These are phyloP conservation scores for Oreochromis niloticus DNA, from an alignment of 2,113 vertebrate genomes.

Conservation along the genomic window DNA sequence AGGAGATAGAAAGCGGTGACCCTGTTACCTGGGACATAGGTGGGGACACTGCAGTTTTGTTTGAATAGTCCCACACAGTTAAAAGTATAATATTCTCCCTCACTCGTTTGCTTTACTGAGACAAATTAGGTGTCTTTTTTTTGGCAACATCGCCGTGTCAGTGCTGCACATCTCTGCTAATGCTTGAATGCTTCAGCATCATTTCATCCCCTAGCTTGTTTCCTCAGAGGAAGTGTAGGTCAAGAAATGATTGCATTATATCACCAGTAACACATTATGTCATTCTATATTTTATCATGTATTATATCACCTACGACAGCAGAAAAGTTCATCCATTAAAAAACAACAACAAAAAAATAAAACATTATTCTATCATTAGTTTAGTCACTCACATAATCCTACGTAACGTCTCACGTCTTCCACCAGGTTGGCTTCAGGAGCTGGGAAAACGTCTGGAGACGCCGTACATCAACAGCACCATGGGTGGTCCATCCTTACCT, in stretches of 20 bases:
- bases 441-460: conserved; percentile 89
- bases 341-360: background rate
- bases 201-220: background rate
- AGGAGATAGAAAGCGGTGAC: conserved; percentile 84
- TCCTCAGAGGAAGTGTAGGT: conserved; percentile 9
- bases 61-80: background rate
- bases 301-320: background rate
- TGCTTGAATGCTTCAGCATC: background rate
- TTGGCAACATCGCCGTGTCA: background rate
- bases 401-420: background rate
- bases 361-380: background rate
- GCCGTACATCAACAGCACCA: conserved; percentile 85
- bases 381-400: background rate
- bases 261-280: background rate
- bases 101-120: background rate
- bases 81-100: background rate
- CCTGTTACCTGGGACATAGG: conserved; percentile 92
- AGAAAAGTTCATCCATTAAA: background rate
- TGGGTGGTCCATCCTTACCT: conserved; percentile 84
- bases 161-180: background rate
- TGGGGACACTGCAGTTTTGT: conserved; percentile 60
- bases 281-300: background rate
- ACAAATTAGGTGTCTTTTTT: background rate
- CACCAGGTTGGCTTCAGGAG: conserved; percentile 90
- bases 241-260: background rate